Base-by-base conservation (phyloP, 2,797 vertebrate species). In the Microtus californicus region DNA sequence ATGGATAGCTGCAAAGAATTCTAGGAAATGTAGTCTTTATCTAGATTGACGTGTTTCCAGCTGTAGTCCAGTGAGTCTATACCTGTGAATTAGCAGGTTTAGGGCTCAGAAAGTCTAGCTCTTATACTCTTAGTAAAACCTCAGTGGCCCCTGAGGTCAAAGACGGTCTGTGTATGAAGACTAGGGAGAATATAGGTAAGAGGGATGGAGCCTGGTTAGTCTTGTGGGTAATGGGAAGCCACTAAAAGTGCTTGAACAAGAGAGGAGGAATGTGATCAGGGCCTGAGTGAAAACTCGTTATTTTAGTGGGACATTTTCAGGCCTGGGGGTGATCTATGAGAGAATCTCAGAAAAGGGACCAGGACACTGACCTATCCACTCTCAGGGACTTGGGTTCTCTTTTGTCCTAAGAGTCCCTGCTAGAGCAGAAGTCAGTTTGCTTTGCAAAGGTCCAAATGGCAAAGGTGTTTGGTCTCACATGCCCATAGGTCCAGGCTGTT, bases 1-100 rank as follows among this genome's bases (percentile, higher is more conserved):
- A 31, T n/a, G 1, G 25, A n/a, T 25, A 65, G 48, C 73, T 82
- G 15, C 87, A 92, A 92, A 77, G 88, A n/a, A 95, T 5, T 19
- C 56, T 97, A 92, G 81, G 88, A 94, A 95, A 90, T 93, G 90
- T 93, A 95, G 93, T 95, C 76, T 86, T 92, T 78, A 73, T 17
- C 25, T 82, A 59, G n/a, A 8, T 12, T 29, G 17, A 12, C 23
- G 0, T 21, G 4, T 86, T 69, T 13, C 37, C 13, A 27, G 7
- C 34, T 48, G 5, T 67, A 63, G 15, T n/a, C 10, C 43, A 34
- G 21, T 69, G 40, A 51, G 81, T 59, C 56, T 81, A 21, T 40
- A 81, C 80, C 29, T 34, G 6, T 40, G 10, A 15, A 27, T 43
- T 59, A 59, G 27, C n/a, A 71, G 71, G n/a, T 85, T 91, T 83